phyloP scores from a whole-genome alignment of 2,797 vertebrate species.

The Peromyscus melanophrys region DNA sequence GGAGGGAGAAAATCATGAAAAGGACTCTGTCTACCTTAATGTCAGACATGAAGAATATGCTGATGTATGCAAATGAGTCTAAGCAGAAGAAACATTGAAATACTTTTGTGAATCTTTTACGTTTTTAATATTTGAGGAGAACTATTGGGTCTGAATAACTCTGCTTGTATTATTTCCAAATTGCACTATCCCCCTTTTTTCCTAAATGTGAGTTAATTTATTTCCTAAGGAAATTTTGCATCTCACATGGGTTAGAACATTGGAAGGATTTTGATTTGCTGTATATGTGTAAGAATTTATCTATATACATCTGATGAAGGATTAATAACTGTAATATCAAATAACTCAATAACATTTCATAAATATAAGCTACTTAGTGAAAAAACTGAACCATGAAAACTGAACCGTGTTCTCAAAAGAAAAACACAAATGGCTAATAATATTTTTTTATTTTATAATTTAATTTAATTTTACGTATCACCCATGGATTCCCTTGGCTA shows the following conservation, averaged over 20 bases:
- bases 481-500: too few relatives aligned
- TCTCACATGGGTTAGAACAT: not conserved
- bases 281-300: not conserved
- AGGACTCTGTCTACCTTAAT: not conserved
- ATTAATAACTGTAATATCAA: not conserved
- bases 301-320: not conserved
- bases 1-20: not conserved
- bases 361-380: not conserved
- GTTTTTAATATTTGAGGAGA: not conserved
- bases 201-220: constrained; percentile 4
- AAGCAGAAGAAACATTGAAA: not conserved
- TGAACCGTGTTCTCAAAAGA: not conserved
- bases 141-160: not conserved
- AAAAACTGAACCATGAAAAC: not conserved
- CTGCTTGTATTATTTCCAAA: not conserved
- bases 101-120: not conserved
- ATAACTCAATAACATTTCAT: not conserved
- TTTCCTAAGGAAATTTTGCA: not conserved
- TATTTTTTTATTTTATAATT: too few relatives aligned
- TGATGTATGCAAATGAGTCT: not conserved
- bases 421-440: not conserved
- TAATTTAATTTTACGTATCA: too few relatives aligned
- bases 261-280: not conserved
- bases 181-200: not conserved
- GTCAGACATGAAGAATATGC: not conserved